Evolutionary conservation across 2,797 vertebrate species (phyloP).

Genomic region (Sus cebifrons): DNA sequence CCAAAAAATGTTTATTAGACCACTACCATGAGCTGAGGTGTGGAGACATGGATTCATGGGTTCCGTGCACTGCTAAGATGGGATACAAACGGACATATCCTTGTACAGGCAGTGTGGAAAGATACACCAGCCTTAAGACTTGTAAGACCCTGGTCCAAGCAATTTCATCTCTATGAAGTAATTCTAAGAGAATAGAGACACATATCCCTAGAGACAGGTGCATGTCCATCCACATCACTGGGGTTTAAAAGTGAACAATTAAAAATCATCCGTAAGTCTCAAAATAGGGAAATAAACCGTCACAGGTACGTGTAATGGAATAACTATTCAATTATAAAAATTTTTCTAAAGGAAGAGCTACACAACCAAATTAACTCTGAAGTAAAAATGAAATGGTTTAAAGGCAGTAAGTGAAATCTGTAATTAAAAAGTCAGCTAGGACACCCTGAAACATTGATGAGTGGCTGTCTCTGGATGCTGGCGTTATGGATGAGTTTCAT

Average conservation of each 20-base stretch:
- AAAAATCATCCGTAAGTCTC: not conserved
- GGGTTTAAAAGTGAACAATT: not conserved
- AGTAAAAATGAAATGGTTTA: not conserved
- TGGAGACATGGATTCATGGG: not conserved
- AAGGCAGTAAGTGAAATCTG: not conserved
- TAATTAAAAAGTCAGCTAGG: not conserved
- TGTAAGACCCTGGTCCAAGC: not conserved
- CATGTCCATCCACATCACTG: accelerated
- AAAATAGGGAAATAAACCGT: not conserved
- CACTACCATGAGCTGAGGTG: not conserved
- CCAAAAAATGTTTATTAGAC: not conserved
- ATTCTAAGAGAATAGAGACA: not conserved
- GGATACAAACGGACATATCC: too few relatives aligned
- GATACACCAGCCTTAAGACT: not conserved
- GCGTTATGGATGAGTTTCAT: not conserved
- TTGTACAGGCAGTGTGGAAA: not conserved
- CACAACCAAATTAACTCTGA: not conserved
- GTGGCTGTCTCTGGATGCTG: not conserved
- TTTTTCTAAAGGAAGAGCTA: not conserved
- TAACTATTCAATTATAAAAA: not conserved
- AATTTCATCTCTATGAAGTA: not conserved
- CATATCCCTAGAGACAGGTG: not conserved
- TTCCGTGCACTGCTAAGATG: not conserved
- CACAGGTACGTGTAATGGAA: not conserved
- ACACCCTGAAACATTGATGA: not conserved